These are phyloP conservation scores for Ataeniobius toweri DNA, from an alignment of 2,797 vertebrate genomes.

Conservation along the genomic window DNA sequence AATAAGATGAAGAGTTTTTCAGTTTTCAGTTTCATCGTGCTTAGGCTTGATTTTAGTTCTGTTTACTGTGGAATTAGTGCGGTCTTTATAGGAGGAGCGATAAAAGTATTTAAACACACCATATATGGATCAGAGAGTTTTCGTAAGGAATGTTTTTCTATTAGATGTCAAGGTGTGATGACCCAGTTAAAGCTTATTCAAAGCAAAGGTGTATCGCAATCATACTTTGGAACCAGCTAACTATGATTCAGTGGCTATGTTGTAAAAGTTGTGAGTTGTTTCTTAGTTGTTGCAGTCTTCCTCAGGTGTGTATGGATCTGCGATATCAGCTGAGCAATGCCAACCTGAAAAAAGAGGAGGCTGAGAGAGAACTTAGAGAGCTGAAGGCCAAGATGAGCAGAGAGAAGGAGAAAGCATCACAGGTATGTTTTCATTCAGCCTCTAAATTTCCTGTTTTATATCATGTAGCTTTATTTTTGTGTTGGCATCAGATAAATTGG, in stretches of 20 bases:
- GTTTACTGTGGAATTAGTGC: neutral
- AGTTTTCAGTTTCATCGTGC: neutral
- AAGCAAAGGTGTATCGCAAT: neutral
- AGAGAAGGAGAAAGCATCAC: slow-evolving; percentile 86
- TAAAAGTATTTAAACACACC: neutral
- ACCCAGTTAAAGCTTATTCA: neutral
- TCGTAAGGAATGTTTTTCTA: neutral
- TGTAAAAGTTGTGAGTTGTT: neutral
- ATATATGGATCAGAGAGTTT: neutral
- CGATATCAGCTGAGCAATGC: slow-evolving; percentile 88
- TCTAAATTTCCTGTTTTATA: neutral
- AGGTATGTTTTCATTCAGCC: slow-evolving; percentile 73
- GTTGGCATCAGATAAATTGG: neutral
- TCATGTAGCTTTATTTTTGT: neutral
- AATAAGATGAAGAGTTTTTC: neutral
- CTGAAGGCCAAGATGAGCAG: slow-evolving; percentile 84
- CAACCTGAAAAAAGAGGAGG: slow-evolving; percentile 90
- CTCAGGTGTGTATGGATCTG: slow-evolving; percentile 89
- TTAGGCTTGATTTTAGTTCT: neutral
- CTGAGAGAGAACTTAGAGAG: slow-evolving; percentile 89
- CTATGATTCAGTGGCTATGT: neutral
- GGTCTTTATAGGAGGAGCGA: neutral
- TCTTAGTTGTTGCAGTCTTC: slow-evolving; percentile 13
- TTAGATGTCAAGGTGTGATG: neutral
- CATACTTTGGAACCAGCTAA: neutral